Evolutionary conservation across 2,797 vertebrate genomes (phyloP), one percentile per base, ranked within the genome.

Genomic region (Cirrhinus molitorella): DNA sequence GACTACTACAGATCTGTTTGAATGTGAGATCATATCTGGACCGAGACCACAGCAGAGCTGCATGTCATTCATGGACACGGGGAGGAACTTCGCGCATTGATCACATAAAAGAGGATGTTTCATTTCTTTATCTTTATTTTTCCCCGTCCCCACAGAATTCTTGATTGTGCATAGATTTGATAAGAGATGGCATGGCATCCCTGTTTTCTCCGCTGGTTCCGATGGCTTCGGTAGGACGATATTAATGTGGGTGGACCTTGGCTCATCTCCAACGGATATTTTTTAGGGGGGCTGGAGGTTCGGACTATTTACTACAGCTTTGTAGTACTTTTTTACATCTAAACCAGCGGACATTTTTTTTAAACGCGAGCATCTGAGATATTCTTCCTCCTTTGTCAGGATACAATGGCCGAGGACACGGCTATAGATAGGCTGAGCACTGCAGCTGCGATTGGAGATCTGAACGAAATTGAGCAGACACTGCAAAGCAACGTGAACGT

Each of bases 361-460:
- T 0, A 4, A 75, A 83, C 72, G 67, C 65, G 65, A 79, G n/a
- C 75, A 88, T 77, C 83, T 66, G 70, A 45, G 49, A 43, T 82
- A 53, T 73, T 77, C 31, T 40, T 51, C 55, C 34, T 53, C 45
- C 84, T 59, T 85, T 81, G 93, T 65, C 79, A 95, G 95, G 93
- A 85, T 70, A 83, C 86, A 92, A 98, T 98, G 97, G 95, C 95
- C 93, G 94, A 94, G 68, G 85, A 87, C 88, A 89, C 93, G 89
- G 88, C 92, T 89, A 92, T 86, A 85, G 95, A 98, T 92, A 91
- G 93, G 90, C 94, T 99, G 90, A 94, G 96, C 93, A 94, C 90
- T 89, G 97, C 97, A 87, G 95, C 96, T 94, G 98, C 97, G 90
- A 92, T 91, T 85, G 98, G 98, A 92, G 92, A 98, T 81, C 90